Evolutionary conservation across 1,140 invertebrate species (phyloP), one percentile per base, ranked within the genome.

Genomic region (Lepidostoma basale): DNA sequence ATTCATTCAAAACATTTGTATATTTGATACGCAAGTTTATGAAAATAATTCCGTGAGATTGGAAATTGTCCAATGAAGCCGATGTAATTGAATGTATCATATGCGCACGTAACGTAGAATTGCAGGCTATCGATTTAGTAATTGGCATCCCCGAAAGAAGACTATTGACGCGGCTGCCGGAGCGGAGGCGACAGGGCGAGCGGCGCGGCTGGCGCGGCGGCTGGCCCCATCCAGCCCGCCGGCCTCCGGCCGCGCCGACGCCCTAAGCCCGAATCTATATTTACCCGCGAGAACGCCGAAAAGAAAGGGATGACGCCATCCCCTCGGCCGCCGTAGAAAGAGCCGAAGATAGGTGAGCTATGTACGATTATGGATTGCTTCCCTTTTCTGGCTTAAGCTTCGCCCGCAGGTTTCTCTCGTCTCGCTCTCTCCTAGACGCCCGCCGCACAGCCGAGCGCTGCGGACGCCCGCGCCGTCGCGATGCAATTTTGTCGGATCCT

Each of bases 191-290:
- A n/a, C n/a, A n/a, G n/a, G n/a, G n/a, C n/a, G n/a, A n/a, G n/a
- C n/a, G n/a, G 25, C 16, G 23, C 45, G 47, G 12, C 47, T 25
- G 28, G 16, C 58, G 62, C 64, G 68, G 60, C 47, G 62, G 45
- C 63, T 49, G 3, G 54, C 63, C 47, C 56, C 56, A 44, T 49
- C 59, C 63, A 62, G 69, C 62, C 60, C 63, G 23, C n/a, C 22
- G 33, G 67, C 45, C 67, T 40, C 28, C 40, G 33, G 69, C 33
- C 68, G 69, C 69, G 69, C 69, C 69, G 69, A 70, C 69, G 69
- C 69, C 69, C 63, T 62, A 62, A 62, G 44, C 36, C 69, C 64
- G 45, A 70, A 70, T 70, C 69, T 66, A 70, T 70, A 70, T 64
- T 58, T 59, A 59, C 36, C 14, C 56, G 33, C 26, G 54, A 52